Evolutionary conservation across 1,140 invertebrate species (phyloP).

Genomic region (Sycophila sp.): DNA sequence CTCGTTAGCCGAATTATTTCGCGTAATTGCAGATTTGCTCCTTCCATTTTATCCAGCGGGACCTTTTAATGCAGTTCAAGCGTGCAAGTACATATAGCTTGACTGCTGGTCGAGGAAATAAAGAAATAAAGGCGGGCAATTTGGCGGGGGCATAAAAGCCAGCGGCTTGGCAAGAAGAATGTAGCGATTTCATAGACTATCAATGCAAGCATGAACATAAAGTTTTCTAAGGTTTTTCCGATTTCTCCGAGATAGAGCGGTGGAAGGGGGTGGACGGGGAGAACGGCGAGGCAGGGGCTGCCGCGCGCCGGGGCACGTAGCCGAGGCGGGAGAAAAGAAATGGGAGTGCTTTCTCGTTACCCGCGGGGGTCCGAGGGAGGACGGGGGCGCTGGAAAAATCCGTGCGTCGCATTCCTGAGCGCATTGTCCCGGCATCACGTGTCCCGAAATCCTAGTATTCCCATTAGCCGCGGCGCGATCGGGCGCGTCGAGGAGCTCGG

Average conservation of each 20-base stretch:
- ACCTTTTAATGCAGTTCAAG: too few relatives aligned
- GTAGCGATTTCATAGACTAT: constrained; percentile 20
- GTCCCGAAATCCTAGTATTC: constrained; percentile 26
- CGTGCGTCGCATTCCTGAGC: constrained; percentile 21
- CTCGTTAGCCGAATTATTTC: too few relatives aligned
- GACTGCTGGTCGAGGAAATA: too few relatives aligned
- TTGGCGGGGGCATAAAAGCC: constrained; percentile 5
- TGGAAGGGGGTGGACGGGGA: too few relatives aligned
- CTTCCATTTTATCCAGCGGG: too few relatives aligned
- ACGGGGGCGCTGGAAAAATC: background rate
- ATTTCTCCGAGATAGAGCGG: background rate
- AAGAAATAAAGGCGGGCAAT: constrained; percentile 41
- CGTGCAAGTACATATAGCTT: too few relatives aligned
- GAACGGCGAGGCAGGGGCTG: too few relatives aligned
- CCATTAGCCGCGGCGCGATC: constrained; percentile 14
- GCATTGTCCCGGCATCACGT: constrained; percentile 14
- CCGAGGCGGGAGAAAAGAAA: background rate
- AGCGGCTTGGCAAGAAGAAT: constrained; percentile 12
- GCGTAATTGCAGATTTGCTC: too few relatives aligned
- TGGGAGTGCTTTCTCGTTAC: constrained; percentile 3
- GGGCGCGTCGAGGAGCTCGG: background rate
- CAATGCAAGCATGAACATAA: constrained; percentile 25
- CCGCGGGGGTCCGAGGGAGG: background rate
- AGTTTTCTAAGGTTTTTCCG: background rate
- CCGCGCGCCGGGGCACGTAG: too few relatives aligned